Percentiles rank a stretch among this genome's conserved stretches.
These are phyloP conservation scores for Festucalex cinctus DNA, from an alignment of 2,113 vertebrate genomes.

Conservation along the genomic window DNA sequence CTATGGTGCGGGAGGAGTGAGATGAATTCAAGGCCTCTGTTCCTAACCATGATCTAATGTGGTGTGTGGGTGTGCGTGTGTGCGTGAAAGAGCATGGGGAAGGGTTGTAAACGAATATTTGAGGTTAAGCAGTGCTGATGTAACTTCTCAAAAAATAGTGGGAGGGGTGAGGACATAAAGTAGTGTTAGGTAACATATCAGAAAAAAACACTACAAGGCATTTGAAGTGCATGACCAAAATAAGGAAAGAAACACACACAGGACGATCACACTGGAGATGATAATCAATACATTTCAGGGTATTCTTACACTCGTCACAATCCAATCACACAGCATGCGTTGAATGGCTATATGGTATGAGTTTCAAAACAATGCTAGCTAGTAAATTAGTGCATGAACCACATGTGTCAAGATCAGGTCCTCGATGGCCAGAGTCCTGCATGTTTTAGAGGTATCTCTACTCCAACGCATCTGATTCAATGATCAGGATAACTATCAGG, in stretches of 20 bases:
- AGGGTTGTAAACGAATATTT: constrained; percentile 37
- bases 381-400: too few species aligned
- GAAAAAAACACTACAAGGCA: too few species aligned
- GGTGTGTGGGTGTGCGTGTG: constrained; percentile 22
- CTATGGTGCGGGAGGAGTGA: constrained; percentile 48
- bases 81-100: constrained; percentile 48
- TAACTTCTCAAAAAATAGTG: constrained; percentile 38
- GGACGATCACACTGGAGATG: not conserved
- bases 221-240: too few species aligned
- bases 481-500: too few species aligned
- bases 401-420: too few species aligned
- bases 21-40: constrained; percentile 69
- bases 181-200: constrained; percentile 11
- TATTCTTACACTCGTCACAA: not conserved
- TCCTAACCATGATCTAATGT: constrained; percentile 37
- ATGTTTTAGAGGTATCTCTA: too few species aligned
- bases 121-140: constrained; percentile 46
- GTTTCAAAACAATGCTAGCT: too few species aligned
- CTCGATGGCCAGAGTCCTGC: too few species aligned
- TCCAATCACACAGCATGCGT: not conserved
- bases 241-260: too few species aligned
- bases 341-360: too few species aligned
- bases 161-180: constrained; percentile 27
- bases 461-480: too few species aligned
- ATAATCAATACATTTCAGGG: not conserved